phyloP scores from a whole-genome alignment of 2,888 invertebrate genomes.

The Seladonia tumulorum region DNA sequence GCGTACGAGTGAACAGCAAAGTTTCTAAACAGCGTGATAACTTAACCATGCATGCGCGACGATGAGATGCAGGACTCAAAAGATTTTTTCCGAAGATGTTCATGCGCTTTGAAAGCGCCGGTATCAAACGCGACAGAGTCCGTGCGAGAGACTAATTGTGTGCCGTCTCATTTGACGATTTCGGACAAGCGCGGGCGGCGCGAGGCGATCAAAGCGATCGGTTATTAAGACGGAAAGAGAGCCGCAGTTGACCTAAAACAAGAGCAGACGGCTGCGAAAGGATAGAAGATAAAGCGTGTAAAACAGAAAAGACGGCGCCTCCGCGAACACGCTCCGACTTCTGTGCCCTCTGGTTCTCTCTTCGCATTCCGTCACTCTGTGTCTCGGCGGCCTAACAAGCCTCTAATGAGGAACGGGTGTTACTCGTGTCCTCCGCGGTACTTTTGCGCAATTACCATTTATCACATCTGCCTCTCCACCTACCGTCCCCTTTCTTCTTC shows the following conservation, averaged over 20 bases:
- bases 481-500: neutral
- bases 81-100: neutral
- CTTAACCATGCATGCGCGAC: neutral
- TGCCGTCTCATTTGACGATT: neutral
- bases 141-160: neutral
- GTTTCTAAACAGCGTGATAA: neutral
- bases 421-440: conserved; percentile 78
- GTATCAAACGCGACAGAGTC: neutral
- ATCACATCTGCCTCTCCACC: conserved; percentile 75
- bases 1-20: neutral
- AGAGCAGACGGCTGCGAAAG: conserved; percentile 41
- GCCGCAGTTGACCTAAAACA: conserved; percentile 44
- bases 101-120: neutral
- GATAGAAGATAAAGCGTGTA: conserved; percentile 40
- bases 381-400: conserved; percentile 79
- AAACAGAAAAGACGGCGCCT: conserved; percentile 63
- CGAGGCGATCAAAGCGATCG: conserved; percentile 53
- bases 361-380: conserved; percentile 78
- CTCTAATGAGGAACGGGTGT: conserved; percentile 83
- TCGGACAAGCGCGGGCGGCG: neutral
- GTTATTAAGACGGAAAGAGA: conserved; percentile 53
- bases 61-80: neutral
- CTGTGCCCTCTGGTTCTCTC: conserved; percentile 47
- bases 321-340: conserved; percentile 58
- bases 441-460: conserved; percentile 81